phyloP scores from a whole-genome alignment of 2,888 invertebrate genomes.

The Liopterus haemorrhoidalis region DNA sequence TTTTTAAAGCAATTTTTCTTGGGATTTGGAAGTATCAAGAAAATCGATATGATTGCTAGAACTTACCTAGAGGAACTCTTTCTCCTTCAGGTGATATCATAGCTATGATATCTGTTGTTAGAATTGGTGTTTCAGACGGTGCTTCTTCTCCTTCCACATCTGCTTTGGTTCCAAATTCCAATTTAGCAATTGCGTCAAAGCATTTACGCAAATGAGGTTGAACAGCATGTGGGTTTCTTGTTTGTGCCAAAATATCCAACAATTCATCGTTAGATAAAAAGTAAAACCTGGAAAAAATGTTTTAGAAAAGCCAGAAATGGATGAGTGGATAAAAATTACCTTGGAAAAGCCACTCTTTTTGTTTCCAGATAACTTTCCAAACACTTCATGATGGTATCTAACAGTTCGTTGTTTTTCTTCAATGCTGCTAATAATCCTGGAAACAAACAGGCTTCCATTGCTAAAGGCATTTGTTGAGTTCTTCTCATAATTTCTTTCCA shows the following conservation, averaged over 20 bases:
- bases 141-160: constrained; percentile 52
- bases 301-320: constrained; percentile 85
- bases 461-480: constrained; percentile 51
- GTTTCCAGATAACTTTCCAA: constrained; percentile 85
- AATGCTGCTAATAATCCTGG: constrained; percentile 65
- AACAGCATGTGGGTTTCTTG: constrained; percentile 80
- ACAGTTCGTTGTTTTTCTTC: constrained; percentile 64
- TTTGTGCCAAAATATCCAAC: constrained; percentile 85
- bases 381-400: constrained; percentile 86
- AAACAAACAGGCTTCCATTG: constrained; percentile 72
- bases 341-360: constrained; percentile 79
- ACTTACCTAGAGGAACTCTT: constrained; percentile 68
- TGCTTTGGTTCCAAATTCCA: constrained; percentile 66
- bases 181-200: constrained; percentile 73
- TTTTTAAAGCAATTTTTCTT: constrained; percentile 6
- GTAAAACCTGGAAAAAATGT: constrained; percentile 87
- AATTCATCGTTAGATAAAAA: constrained; percentile 87
- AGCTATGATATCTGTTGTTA: constrained; percentile 78
- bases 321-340: constrained; percentile 86
- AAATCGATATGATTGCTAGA: constrained; percentile 35
- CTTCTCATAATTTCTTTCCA: constrained; percentile 85
- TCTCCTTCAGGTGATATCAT: constrained; percentile 90
- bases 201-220: constrained; percentile 87
- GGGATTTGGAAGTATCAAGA: constrained; percentile 3
- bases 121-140: constrained; percentile 42